Base-by-base conservation (phyloP, 92 coral and sea anemone genomes). In the Bergia puertoricense region DNA sequence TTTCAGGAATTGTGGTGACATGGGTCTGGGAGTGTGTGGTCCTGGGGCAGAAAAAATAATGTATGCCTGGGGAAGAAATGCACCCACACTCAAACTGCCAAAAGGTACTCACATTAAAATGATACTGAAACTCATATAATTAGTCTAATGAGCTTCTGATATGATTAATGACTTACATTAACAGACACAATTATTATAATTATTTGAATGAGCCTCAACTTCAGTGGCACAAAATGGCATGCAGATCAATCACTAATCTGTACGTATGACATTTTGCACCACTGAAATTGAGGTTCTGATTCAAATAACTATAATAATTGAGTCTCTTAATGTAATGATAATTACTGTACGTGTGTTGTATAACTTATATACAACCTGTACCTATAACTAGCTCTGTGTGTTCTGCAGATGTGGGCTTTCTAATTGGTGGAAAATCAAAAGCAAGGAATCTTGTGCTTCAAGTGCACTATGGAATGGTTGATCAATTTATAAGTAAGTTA, bases 41-140 rank as follows among this genome's bases (percentile, higher is more conserved):
- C 57, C 74, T 23, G 94, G 95, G 5, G 77, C 86, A 73, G 93
- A 93, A 88, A 94, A 93, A 85, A 97, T 97, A 50, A 77, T 97
- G 93, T 97, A 97, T 89, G 99, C 99, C 6, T 97, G 99, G 99
- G 99, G 97, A 68, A 90, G 94, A 91, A 96, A 97, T 93, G 99
- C 99, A 18, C 96, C 96, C 14, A 89, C 77, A 37, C 85, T 97
- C 65, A 87, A 89, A 38, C 92, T 97, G 5, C 99, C 98, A 50
- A 42, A 91, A 80, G 96, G 99, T 97, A 89, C 45, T 30, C 30
- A 30, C 30, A 30, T 30, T 30, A 30, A 30, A 30, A 30, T 30
- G 30, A 30, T 30, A 30, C 30, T 30, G 30, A 30, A 30, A 30
- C 30, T 30, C 30, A 30, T 30, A 30, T 30, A 30, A 30, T 30